phyloP scores from a whole-genome alignment of 2,888 invertebrate species.

The Eristalinus sepulchralis region DNA sequence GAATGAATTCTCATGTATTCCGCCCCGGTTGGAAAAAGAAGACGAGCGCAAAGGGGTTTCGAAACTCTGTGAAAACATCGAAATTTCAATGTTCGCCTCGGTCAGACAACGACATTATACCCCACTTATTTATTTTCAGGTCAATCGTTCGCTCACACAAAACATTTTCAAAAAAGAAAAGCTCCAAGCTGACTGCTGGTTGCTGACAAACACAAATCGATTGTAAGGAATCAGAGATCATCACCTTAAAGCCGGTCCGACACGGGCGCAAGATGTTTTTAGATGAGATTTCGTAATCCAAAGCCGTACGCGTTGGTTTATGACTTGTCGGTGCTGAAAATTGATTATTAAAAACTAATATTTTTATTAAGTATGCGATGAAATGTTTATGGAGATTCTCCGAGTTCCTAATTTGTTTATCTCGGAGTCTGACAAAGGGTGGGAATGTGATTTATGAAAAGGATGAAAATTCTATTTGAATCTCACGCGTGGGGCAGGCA shows the following conservation, averaged over 20 bases:
- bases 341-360: slow-evolving; percentile 28
- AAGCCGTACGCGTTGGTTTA: background rate
- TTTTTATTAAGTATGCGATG: slow-evolving; percentile 42
- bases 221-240: background rate
- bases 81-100: background rate
- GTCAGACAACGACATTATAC: background rate
- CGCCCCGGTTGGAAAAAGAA: background rate
- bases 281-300: background rate
- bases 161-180: background rate
- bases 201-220: background rate
- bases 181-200: no score
- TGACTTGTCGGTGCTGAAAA: slow-evolving; percentile 36
- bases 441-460: background rate
- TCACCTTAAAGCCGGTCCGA: background rate
- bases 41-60: background rate
- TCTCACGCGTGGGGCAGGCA: background rate
- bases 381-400: slow-evolving; percentile 28
- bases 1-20: background rate
- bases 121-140: background rate
- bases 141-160: background rate
- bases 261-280: background rate
- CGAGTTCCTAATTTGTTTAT: slow-evolving; percentile 20
- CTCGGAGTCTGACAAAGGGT: background rate
- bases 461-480: background rate
- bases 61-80: background rate